These are phyloP conservation scores for Trinectes maculatus DNA, from an alignment of 2,113 vertebrate species.

Conservation along the genomic window DNA sequence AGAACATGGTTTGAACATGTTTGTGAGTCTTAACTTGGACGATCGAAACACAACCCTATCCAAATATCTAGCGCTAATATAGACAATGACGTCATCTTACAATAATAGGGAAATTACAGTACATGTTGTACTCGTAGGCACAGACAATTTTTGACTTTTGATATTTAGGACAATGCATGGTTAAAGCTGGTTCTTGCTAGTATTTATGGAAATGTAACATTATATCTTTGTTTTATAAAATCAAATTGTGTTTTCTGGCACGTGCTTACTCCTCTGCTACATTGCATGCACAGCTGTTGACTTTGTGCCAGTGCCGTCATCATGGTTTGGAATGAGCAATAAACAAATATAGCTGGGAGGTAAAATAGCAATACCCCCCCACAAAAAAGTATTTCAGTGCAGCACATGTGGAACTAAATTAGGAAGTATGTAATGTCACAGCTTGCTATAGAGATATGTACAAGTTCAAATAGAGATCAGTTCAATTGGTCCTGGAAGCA, in stretches of 20 bases:
- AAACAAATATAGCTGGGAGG: slow-evolving; percentile 48
- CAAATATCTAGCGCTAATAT: not conserved
- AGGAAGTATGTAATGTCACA: slow-evolving; percentile 53
- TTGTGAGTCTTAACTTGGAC: not conserved
- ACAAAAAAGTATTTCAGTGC: slow-evolving; percentile 24
- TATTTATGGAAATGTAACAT: not conserved
- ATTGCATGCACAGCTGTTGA: slow-evolving; percentile 57
- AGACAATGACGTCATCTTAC: not conserved
- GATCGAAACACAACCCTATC: slow-evolving; percentile 8
- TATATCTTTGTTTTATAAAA: not conserved
- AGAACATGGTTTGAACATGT: slow-evolving; percentile 21
- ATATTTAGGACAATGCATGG: too few species aligned
- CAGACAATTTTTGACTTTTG: too few species aligned
- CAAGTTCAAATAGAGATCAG: slow-evolving; percentile 58
- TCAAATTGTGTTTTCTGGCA: slow-evolving; percentile 30
- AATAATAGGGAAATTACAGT: not conserved
- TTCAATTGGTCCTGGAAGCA: slow-evolving; percentile 58
- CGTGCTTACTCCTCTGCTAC: slow-evolving; percentile 31
- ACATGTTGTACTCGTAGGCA: too few species aligned
- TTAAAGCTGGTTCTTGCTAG: too few species aligned
- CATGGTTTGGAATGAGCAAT: slow-evolving; percentile 51
- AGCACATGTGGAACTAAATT: slow-evolving; percentile 51
- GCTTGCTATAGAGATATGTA: slow-evolving; percentile 52
- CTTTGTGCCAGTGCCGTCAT: slow-evolving; percentile 28
- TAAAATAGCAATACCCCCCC: slow-evolving; percentile 36